Percentiles rank a stretch among this genome's conserved stretches.
These are phyloP conservation scores for Monopis laevigella DNA, from an alignment of 2,888 invertebrate species.

Conservation along the genomic window DNA sequence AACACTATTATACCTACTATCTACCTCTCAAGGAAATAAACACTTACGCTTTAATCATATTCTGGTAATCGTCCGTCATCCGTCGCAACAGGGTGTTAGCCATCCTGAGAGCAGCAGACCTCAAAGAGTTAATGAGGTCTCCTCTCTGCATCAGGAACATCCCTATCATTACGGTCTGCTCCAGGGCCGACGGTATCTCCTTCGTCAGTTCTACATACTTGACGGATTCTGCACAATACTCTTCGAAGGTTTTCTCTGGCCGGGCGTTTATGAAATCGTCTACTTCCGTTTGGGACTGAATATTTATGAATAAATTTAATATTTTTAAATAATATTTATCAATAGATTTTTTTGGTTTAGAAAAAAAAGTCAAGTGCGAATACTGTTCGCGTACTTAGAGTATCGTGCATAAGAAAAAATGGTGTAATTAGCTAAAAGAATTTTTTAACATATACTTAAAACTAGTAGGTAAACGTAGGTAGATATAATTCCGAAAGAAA, in stretches of 20 bases:
- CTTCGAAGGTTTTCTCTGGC: constrained; percentile 70
- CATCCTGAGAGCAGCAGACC: constrained; percentile 72
- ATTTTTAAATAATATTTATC: too few species aligned
- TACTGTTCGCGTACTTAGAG: too few species aligned
- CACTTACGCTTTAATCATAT: constrained; percentile 76
- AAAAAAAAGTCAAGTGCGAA: too few species aligned
- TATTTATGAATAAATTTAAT: too few species aligned
- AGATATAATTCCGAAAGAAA: too few species aligned
- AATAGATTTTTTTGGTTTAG: too few species aligned
- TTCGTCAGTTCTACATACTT: constrained; percentile 71
- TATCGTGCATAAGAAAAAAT: too few species aligned
- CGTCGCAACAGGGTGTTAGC: constrained; percentile 74
- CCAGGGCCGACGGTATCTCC: constrained; percentile 67
- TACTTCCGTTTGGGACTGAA: constrained; percentile 71
- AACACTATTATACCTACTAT: too few species aligned
- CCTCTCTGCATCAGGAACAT: constrained; percentile 87
- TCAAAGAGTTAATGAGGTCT: constrained; percentile 78
- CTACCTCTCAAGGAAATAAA: too few species aligned
- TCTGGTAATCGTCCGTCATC: constrained; percentile 85
- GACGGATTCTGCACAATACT: constrained; percentile 68
- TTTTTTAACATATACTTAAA: too few species aligned
- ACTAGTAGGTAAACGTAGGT: too few species aligned
- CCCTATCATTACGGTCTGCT: constrained; percentile 78
- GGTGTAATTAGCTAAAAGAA: too few species aligned
- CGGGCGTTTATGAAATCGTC: constrained; percentile 73